Conservation (phyloP, 1,140 invertebrate genomes). For the Brachionus rotundiformis region DNA sequence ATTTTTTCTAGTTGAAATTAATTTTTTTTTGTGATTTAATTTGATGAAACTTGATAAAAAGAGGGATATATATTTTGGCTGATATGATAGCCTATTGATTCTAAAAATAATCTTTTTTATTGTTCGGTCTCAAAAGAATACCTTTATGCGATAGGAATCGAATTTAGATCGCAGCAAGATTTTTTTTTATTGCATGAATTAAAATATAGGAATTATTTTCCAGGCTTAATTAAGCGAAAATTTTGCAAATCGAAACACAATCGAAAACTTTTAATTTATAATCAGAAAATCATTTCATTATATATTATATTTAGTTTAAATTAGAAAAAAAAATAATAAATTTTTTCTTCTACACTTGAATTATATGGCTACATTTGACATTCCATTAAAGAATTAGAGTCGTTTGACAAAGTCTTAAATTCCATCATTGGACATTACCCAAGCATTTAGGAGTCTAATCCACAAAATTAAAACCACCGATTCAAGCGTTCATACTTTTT, state of each 20-base stretch:
- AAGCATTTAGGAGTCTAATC: not conserved
- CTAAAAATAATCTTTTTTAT: not conserved
- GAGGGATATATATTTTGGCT: not conserved
- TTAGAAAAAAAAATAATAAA: not conserved
- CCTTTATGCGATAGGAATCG: not conserved
- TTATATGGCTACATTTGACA: not conserved
- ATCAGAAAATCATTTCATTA: slow-evolving; percentile 5
- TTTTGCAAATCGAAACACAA: slow-evolving; percentile 31
- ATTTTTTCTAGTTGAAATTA: too few relatives aligned
- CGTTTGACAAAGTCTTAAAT: not conserved
- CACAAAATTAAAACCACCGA: not conserved
- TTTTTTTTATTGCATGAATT: slow-evolving; percentile 1
- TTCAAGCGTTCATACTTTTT: not conserved
- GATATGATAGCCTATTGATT: not conserved
- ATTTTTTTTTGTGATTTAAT: not conserved
- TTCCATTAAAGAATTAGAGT: not conserved
- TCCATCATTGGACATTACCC: not conserved
- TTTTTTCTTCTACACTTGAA: not conserved
- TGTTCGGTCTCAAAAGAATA: slow-evolving; percentile 5
- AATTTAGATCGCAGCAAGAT: slow-evolving; percentile 6
- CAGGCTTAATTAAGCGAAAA: slow-evolving; percentile 35
- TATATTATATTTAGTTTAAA: too few relatives aligned
- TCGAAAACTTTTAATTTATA: not conserved
- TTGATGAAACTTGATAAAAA: not conserved
- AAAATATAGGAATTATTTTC: slow-evolving; percentile 22